A percentile compares a stretch with the other conserved stretches of the same genome.
Conservation (phyloP, 2,888 invertebrate species). For the Rotaria socialis region DNA sequence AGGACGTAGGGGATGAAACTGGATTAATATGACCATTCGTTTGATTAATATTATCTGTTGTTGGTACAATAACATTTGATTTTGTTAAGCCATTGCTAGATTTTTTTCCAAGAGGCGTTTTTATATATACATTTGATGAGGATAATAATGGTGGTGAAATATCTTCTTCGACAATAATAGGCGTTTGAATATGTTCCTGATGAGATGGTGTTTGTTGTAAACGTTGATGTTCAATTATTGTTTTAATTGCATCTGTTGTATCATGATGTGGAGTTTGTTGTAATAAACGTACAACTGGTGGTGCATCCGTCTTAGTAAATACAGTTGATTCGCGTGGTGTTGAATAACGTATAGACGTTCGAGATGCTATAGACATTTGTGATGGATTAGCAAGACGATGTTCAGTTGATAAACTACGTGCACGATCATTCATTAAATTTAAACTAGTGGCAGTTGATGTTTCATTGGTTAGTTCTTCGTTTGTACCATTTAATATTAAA, state of each 20-base stretch:
- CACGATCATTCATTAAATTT: slow-evolving; percentile 77
- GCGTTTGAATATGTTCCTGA: slow-evolving; percentile 1
- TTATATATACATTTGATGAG: background rate
- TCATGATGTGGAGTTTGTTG: slow-evolving; percentile 17
- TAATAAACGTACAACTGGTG: slow-evolving; percentile 36
- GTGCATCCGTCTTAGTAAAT: slow-evolving; percentile 39
- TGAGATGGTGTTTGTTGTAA: background rate
- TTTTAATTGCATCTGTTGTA: background rate
- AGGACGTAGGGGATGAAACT: background rate
- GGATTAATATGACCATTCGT: background rate
- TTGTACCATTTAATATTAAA: slow-evolving; percentile 62
- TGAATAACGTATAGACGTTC: slow-evolving; percentile 37
- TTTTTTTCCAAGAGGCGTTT: background rate
- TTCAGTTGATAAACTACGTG: slow-evolving; percentile 40
- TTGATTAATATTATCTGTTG: background rate
- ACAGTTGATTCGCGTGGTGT: slow-evolving; percentile 45
- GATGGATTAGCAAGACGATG: slow-evolving; percentile 44
- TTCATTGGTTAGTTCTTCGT: slow-evolving; percentile 92
- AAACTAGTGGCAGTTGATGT: slow-evolving; percentile 95
- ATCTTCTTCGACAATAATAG: slow-evolving; percentile 18
- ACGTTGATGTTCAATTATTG: slow-evolving; percentile 33
- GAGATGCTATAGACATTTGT: slow-evolving; percentile 44
- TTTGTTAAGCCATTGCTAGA: background rate
- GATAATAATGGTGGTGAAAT: background rate
- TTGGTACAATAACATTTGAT: slow-evolving; percentile 12